Evolutionary conservation across 2,113 vertebrate genomes (phyloP).

Genomic region (Nesogale talazaci): DNA sequence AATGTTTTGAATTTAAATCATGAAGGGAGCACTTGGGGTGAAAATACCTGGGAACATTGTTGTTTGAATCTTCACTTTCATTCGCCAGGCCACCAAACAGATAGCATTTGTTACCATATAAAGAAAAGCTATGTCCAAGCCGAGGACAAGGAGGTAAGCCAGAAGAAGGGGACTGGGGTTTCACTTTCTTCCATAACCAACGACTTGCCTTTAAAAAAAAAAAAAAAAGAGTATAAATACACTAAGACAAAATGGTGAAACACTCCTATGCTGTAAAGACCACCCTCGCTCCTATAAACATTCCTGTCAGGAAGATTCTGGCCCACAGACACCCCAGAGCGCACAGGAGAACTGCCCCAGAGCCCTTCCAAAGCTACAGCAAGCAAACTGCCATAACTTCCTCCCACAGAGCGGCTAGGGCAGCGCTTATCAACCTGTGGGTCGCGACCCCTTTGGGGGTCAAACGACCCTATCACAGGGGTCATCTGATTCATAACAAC

Average conservation of each 20-base stretch:
- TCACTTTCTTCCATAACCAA: slow-evolving; percentile 99
- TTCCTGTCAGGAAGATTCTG: not conserved
- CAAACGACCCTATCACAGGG: no score
- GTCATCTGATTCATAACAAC: no score
- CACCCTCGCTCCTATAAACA: not conserved
- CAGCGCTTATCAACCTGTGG: no score
- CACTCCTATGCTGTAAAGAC: not conserved
- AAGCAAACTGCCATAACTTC: not conserved
- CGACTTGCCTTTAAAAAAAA: slow-evolving; percentile 90
- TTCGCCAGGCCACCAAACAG: slow-evolving; percentile 94
- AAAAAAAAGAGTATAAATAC: slow-evolving; percentile 52
- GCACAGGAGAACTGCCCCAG: not conserved
- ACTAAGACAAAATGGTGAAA: slow-evolving; percentile 18
- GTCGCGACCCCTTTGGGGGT: no score
- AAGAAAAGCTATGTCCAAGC: slow-evolving; percentile 93
- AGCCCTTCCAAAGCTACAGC: not conserved
- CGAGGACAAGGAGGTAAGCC: slow-evolving; percentile 92
- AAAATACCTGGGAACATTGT: slow-evolving; percentile 94
- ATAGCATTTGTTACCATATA: slow-evolving; percentile 94
- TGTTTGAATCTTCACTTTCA: slow-evolving; percentile 95
- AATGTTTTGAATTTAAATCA: not conserved
- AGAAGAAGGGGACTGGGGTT: slow-evolving; percentile 90
- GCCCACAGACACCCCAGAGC: not conserved
- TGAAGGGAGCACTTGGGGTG: slow-evolving; percentile 41
- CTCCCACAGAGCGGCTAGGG: no score